Conservation (phyloP, 2,888 invertebrate genomes). For the Thalpophila matura region DNA sequence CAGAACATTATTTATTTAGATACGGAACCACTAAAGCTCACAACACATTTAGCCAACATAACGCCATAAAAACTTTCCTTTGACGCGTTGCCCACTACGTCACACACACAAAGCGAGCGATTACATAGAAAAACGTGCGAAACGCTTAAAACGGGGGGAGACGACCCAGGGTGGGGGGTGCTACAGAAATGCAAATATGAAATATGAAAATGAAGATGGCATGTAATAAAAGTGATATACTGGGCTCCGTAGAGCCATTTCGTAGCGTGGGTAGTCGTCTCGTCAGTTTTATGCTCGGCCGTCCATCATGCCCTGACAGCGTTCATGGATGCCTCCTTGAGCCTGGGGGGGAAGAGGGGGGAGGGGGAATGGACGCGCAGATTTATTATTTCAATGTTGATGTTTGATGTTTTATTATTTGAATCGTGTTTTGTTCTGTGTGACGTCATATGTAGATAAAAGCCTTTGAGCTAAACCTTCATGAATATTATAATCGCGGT, state of each 20-base stretch:
- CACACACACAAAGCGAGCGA: constrained; percentile 82
- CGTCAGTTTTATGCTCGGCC: constrained; percentile 94
- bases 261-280: constrained; percentile 92
- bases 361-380: constrained; percentile 71
- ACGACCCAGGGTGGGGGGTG: constrained; percentile 60
- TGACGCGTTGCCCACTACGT: constrained; percentile 78
- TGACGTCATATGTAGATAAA: constrained; percentile 14
- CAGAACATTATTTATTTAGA: constrained; percentile 3
- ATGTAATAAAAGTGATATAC: constrained; percentile 95
- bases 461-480: too few relatives aligned
- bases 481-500: too few relatives aligned
- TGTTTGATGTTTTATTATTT: constrained; percentile 79
- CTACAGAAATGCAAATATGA: constrained; percentile 91
- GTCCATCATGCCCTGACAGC: constrained; percentile 94
- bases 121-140: constrained; percentile 88
- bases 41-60: constrained; percentile 55
- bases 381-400: constrained; percentile 88
- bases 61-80: constrained; percentile 76
- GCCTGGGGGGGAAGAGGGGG: constrained; percentile 62
- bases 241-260: constrained; percentile 94
- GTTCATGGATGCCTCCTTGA: constrained; percentile 90
- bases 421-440: constrained; percentile 50
- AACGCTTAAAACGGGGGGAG: constrained; percentile 81
- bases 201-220: constrained; percentile 93
- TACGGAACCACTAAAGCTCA: constrained; percentile 62